These are phyloP conservation scores for Dexiosoma caninum DNA, from an alignment of 2,888 invertebrate species.

Conservation along the genomic window DNA sequence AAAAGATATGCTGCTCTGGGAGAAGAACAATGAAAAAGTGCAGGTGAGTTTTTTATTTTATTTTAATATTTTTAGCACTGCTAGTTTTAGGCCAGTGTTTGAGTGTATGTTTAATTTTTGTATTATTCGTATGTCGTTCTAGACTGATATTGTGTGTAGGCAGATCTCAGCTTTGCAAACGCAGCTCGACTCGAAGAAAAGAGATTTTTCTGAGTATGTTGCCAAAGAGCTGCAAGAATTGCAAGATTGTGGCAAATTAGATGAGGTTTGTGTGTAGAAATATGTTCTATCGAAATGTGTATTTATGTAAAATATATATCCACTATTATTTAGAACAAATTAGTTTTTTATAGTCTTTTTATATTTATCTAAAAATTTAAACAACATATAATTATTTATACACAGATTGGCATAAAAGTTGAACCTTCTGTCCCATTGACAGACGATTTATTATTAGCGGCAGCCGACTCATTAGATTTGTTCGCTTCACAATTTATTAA, in stretches of 20 bases:
- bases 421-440: slow-evolving; percentile 79
- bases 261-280: slow-evolving; percentile 78
- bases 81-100: background rate
- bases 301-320: background rate
- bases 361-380: background rate
- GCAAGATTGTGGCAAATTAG: slow-evolving; percentile 79
- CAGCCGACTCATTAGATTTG: slow-evolving; percentile 83
- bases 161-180: slow-evolving; percentile 81
- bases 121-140: slow-evolving; percentile 75
- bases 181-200: slow-evolving; percentile 79
- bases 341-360: background rate
- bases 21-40: slow-evolving; percentile 77
- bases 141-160: slow-evolving; percentile 84
- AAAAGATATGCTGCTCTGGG: slow-evolving; percentile 77
- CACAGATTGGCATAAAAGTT: slow-evolving; percentile 79
- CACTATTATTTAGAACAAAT: background rate
- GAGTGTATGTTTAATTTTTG: slow-evolving; percentile 58
- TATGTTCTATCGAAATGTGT: background rate
- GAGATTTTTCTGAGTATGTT: slow-evolving; percentile 79
- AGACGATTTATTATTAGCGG: slow-evolving; percentile 82
- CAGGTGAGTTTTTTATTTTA: slow-evolving; percentile 71
- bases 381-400: background rate
- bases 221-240: slow-evolving; percentile 79
- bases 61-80: background rate
- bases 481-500: slow-evolving; percentile 82